Base-by-base conservation (phyloP, 2,797 vertebrate species). In the Rhadinocentrus ornatus region DNA sequence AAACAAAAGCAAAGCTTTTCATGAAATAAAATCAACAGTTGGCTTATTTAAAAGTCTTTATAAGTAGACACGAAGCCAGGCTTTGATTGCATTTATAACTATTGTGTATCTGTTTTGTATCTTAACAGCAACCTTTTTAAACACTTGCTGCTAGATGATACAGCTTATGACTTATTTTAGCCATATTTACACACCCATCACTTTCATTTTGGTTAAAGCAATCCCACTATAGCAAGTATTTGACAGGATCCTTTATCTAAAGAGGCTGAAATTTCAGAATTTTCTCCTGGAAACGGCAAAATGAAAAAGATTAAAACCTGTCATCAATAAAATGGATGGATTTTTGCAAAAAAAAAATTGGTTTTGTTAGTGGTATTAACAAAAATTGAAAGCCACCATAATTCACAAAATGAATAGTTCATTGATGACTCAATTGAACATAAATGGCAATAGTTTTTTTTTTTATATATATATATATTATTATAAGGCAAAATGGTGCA, bases 71-170 rank as follows among this genome's bases (percentile, higher is more conserved):
- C 3, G 2, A 39, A 13, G 37, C 4, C 11, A 2, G 35, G 11
- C 11, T 37, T 12, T 8, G 6, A 10, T 44, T 66, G 27, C 41
- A 11, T 68, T 63, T 55, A 55, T 24, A 54, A n/a, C 22, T 53
- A 10, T 58, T 70, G 41, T 24, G 53, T 76, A 53, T 84, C 69
- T 50, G 69, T n/a, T n/a, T n/a, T n/a, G n/a, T n/a, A n/a, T n/a
- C 24, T 37, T 15, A 16, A 16, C 37, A 15, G 15, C 37, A 15
- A 16, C 6, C 6, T 29, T 31, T 31, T 31, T 31, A 13, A n/a
- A 7, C 8, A 34, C 32, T 34, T 8, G 32, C 29, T 68, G 57
- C 7, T 41, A 41, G 32, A 58, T 66, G 37, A 75, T 75, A 46
- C 44, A 66, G 52, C 53, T 66, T 81, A 62, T 55, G 6, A 18